phyloP scores from a whole-genome alignment of 2,888 invertebrate genomes.

The Eupithecia insigniata region DNA sequence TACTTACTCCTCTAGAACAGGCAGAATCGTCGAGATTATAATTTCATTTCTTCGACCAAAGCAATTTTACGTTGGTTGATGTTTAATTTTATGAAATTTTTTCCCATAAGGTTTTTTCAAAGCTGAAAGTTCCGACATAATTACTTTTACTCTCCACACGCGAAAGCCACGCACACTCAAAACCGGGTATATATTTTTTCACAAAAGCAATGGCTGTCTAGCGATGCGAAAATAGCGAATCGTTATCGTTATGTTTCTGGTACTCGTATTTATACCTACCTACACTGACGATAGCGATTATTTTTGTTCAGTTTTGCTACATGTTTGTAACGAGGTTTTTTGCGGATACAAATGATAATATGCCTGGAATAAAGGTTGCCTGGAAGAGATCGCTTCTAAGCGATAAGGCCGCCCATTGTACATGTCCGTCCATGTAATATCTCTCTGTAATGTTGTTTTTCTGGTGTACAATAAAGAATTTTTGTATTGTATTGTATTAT shows the following conservation, averaged over 20 bases:
- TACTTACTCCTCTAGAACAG: not conserved
- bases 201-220: not conserved
- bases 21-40: not conserved
- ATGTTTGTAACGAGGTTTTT: not conserved
- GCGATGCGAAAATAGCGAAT: constrained; percentile 1
- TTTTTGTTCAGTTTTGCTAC: not conserved
- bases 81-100: not conserved
- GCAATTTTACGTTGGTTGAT: not conserved
- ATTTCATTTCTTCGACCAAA: not conserved
- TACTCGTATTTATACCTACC: too few species aligned
- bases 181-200: not conserved
- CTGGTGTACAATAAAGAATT: too few species aligned
- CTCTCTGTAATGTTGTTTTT: too few species aligned
- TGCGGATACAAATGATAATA: not conserved
- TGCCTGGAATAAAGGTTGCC: too few species aligned
- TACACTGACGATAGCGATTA: not conserved
- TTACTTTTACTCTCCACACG: not conserved
- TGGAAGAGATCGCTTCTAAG: too few species aligned
- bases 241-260: not conserved
- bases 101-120: not conserved
- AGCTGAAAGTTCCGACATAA: not conserved
- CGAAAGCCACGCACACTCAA: constrained; percentile 1
- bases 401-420: too few species aligned
- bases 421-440: too few species aligned
- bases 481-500: too few species aligned